Base-by-base conservation (phyloP, 2,113 vertebrate species). In the Alligator sinensis region DNA sequence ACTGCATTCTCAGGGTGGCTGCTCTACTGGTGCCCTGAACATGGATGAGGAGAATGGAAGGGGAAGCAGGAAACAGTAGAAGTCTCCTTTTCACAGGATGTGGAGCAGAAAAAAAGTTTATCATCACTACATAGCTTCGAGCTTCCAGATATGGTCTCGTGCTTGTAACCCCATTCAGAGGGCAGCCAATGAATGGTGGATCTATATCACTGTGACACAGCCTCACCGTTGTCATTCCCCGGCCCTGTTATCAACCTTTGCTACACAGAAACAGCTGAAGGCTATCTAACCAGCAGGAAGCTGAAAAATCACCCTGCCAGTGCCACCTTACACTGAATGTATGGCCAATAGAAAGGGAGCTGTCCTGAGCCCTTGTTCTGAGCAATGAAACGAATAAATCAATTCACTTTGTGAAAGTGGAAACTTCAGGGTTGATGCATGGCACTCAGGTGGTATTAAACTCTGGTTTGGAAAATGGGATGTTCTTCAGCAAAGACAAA, bases 361-460 rank as follows among this genome's bases (percentile, higher is more conserved):
- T 76, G 24, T 57, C 88, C 60, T 19, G 77, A 80, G 17, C 0
- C 0, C 57, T 92, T 79, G 82, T 88, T 77, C 84, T 28, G 86
- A 60, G 54, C 86, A 79, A 75, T 38, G 74, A 84, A 87, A 82
- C 38, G 88, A 90, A 94, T 87, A 93, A 85, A 97, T 87, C 80
- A 84, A 81, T 87, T 81, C 63, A 7, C 27, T 77, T 59, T 85
- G 88, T 3, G 2, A 70, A 91, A 89, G 84, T 4, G 55, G 54
- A 57, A 89, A 79, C 64, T 91, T 93, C 54, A 1, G 1, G 19
- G 38, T 1, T 94, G 93, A 92, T 93, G 88, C 59, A 93, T 96
- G 87, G 70, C 75, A 55, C 74, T n/a, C 2, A 0, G 58, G 28
- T 60, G 91, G 61, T 84, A 88, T 87, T 94, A 83, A 94, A 54